Evolutionary conservation across 2,797 vertebrate species (phyloP), one percentile per base, ranked within the genome.

Genomic region (Dryobates pubescens): DNA sequence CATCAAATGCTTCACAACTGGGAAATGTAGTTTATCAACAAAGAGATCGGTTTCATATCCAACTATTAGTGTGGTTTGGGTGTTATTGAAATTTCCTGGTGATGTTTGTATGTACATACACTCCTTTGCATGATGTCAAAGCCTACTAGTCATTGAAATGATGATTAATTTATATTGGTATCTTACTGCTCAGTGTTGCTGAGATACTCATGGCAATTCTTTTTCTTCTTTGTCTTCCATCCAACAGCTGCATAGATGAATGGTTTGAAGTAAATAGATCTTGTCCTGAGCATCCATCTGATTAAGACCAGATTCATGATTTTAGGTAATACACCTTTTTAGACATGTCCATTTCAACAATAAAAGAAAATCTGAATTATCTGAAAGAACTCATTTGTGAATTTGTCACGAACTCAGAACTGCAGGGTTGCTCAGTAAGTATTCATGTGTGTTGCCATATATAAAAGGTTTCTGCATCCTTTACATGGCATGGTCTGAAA

Each of bases 231-330:
- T 95, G 86, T 96, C 85, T 95, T 89, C 64, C 13, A 47, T 94
- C 54, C 59, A 93, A 71, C 96, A 99, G 99, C 88, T 99, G 99
- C 96, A 99, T 99, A 96, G 99, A 99, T 74, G 98, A 99, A 97
- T 99, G 99, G 99, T 99, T 99, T 97, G 98, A 99, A 97, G 99
- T 99, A 95, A 99, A 99, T 97, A 97, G 99, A 97, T 99, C 99
- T 69, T 99, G 99, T 96, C 99, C 99, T 69, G 99, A 99, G 95
- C 99, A 99, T 97, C 99, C 99, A 76, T 98, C 99, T 90, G 98
- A 99, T 97, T 99, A 98, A 98, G 96, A 94, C 76, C 87, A 95
- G 72, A 90, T 89, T 96, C 92, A 93, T 96, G 84, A 86, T 97
- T 97, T 97, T 98, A 98, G 98, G 98, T 99, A 97, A 97, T 67